phyloP scores from a whole-genome alignment of 2,797 vertebrate species.

The Sebastes oblongus region DNA sequence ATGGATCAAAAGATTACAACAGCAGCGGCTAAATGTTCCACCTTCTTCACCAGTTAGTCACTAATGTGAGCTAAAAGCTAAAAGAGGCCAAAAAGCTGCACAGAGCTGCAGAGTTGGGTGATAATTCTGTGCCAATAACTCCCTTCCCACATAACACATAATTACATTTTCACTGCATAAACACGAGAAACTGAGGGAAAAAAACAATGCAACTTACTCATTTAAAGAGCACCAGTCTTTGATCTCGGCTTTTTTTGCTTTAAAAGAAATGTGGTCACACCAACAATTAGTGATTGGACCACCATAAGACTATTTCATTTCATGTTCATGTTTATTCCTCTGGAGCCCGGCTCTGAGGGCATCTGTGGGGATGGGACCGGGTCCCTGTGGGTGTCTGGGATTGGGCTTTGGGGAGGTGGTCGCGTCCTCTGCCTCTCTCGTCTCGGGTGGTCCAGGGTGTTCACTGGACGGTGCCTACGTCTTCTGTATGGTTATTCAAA shows the following conservation, averaged over 20 bases:
- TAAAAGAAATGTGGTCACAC: neutral
- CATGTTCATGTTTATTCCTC: neutral
- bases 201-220: neutral
- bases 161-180: neutral
- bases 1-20: no score
- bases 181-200: neutral
- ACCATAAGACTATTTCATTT: neutral
- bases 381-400: neutral
- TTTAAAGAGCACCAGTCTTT: neutral
- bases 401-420: neutral
- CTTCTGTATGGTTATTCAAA: no score
- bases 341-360: neutral
- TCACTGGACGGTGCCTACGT: no score
- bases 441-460: neutral
- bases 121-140: neutral
- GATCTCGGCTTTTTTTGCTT: neutral
- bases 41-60: no score
- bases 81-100: no score
- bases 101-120: no score
- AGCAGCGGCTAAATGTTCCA: no score
- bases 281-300: neutral
- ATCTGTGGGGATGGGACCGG: neutral
- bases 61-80: no score
- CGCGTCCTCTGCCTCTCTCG: neutral
- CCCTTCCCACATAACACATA: neutral